Percentiles rank a stretch among this genome's conserved stretches.
Conservation (phyloP, 2,797 vertebrate species). For the Gymnoscopelus braueri region DNA sequence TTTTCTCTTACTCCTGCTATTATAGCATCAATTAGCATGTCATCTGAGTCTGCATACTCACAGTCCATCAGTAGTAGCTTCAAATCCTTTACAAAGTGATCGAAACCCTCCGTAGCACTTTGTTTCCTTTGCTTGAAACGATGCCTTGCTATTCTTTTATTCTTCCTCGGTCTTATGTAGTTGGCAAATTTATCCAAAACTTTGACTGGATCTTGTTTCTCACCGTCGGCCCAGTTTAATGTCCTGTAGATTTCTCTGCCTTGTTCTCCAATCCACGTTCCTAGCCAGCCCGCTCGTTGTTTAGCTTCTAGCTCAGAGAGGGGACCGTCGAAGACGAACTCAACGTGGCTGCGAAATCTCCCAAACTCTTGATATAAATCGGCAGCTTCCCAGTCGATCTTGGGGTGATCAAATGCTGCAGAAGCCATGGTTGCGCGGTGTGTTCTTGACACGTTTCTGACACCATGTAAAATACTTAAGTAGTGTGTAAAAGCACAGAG, state of each 20-base stretch:
- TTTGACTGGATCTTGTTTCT: constrained; percentile 18
- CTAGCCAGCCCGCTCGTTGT: too few species aligned
- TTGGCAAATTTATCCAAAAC: constrained; percentile 26
- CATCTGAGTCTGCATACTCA: constrained; percentile 36
- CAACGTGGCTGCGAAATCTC: neutral
- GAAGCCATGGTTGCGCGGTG: too few species aligned
- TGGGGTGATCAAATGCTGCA: too few species aligned
- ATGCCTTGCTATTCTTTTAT: constrained; percentile 32
- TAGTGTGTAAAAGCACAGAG: too few species aligned
- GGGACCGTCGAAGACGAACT: neutral
- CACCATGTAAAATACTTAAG: too few species aligned
- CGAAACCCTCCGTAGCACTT: constrained; percentile 17
- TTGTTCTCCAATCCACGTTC: constrained; percentile 38
- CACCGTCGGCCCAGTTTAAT: constrained; percentile 14
- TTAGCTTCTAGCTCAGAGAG: too few species aligned
- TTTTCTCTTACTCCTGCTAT: constrained; percentile 35
- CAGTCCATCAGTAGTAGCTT: constrained; percentile 30
- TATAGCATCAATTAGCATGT: constrained; percentile 44
- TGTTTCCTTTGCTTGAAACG: too few species aligned
- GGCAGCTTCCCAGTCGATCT: too few species aligned
- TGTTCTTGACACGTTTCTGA: too few species aligned
- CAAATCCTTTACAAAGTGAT: constrained; percentile 37
- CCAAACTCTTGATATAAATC: too few species aligned
- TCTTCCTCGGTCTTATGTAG: constrained; percentile 22
- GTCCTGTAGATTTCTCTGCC: constrained; percentile 36